A percentile compares a stretch with the other conserved stretches of the same genome.
phyloP scores from a whole-genome alignment of 2,113 vertebrate genomes.

The Marmota monax region DNA sequence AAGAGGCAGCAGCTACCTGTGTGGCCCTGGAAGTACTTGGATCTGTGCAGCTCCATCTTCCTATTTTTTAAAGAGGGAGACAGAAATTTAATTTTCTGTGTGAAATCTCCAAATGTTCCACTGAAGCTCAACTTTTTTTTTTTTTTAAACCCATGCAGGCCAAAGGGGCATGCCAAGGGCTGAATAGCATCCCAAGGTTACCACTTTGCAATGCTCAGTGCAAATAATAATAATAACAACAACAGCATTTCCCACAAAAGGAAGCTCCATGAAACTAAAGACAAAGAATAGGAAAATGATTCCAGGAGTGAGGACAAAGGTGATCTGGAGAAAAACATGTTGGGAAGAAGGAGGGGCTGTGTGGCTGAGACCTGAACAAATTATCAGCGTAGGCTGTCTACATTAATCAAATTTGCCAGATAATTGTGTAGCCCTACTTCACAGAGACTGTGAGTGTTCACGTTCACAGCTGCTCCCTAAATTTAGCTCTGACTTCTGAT shows the following conservation, averaged over 20 bases:
- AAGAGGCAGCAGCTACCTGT: neutral
- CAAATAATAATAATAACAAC: neutral
- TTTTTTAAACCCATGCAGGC: neutral
- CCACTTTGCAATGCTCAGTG: neutral
- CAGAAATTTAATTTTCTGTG: neutral
- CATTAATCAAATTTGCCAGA: slow-evolving; percentile 63
- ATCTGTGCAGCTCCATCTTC: rapidly evolving
- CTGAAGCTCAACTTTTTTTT: neutral
- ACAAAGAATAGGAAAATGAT: neutral
- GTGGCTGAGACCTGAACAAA: neutral
- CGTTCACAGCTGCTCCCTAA: slow-evolving; percentile 66
- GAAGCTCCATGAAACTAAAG: neutral
- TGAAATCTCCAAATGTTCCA: slow-evolving; percentile 18
- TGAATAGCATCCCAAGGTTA: neutral
- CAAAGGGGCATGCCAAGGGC: neutral
- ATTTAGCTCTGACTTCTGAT: slow-evolving; percentile 77
- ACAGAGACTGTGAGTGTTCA: slow-evolving; percentile 32
- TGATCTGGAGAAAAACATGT: neutral
- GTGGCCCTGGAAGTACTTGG: too few species aligned
- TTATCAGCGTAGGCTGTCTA: slow-evolving; percentile 45
- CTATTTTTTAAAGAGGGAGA: neutral
- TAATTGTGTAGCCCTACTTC: slow-evolving; percentile 59
- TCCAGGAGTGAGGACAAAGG: neutral
- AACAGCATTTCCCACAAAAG: neutral
- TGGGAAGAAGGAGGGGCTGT: neutral